A percentile compares a stretch with the other conserved stretches of the same genome.
These are phyloP conservation scores for Holacanthus passer DNA, from an alignment of 2,113 vertebrate genomes.

Conservation along the genomic window DNA sequence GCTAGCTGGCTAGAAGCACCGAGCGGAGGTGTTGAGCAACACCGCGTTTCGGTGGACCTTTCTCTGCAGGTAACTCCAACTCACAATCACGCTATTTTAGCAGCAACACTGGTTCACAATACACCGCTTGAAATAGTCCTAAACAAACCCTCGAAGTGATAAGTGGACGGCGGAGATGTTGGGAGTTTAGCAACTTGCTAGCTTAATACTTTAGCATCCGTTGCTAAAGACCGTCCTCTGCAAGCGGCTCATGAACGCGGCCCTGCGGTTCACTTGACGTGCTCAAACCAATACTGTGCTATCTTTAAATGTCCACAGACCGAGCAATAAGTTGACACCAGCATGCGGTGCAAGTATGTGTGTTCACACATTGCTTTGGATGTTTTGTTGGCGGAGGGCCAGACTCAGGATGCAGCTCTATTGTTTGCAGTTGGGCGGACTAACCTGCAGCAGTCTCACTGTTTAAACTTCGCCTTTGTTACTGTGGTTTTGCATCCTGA, in stretches of 20 bases:
- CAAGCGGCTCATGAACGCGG: constrained; percentile 55
- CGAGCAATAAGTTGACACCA: neutral
- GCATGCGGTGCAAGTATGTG: neutral
- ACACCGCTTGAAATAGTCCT: neutral
- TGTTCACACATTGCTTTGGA: constrained; percentile 44
- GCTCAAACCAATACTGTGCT: neutral
- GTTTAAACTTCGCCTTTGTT: constrained; percentile 17
- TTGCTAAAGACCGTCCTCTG: constrained; percentile 50
- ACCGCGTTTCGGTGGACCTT: constrained; percentile 71
- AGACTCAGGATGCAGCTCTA: constrained; percentile 56
- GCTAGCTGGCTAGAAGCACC: constrained; percentile 72
- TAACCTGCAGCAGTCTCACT: constrained; percentile 42
- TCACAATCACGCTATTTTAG: neutral
- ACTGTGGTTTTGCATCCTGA: neutral
- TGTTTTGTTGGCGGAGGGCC: constrained; percentile 52
- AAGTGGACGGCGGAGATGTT: neutral
- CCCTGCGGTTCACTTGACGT: constrained; percentile 53
- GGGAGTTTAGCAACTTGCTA: constrained; percentile 57
- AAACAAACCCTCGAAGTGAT: neutral
- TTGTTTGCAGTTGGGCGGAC: constrained; percentile 70
- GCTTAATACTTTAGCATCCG: constrained; percentile 73
- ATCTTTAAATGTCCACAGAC: neutral
- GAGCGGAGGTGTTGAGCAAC: constrained; percentile 67
- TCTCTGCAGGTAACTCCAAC: constrained; percentile 79
- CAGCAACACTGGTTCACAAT: neutral